These are phyloP conservation scores for Psittacula echo DNA, from an alignment of 2,797 vertebrate genomes.

Conservation along the genomic window DNA sequence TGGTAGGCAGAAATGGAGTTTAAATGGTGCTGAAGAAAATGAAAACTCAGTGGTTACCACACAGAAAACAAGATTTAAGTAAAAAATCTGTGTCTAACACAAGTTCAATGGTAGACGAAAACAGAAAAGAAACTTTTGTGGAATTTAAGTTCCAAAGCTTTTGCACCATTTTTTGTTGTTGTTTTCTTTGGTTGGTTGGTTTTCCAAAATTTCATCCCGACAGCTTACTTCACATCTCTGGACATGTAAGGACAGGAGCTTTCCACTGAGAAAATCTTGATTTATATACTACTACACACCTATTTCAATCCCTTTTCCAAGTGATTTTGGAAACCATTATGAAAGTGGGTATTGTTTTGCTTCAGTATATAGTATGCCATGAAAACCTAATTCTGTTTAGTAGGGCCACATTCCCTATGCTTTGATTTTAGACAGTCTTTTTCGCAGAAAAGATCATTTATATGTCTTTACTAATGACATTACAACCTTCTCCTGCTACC, in stretches of 20 bases:
- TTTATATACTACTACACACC: not conserved
- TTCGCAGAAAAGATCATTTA: not conserved
- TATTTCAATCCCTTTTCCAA: not conserved
- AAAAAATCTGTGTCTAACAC: not conserved
- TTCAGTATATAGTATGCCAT: not conserved
- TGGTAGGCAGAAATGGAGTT: not conserved
- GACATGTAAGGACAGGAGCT: not conserved
- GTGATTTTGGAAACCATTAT: not conserved
- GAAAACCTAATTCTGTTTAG: not conserved
- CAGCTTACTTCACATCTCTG: not conserved
- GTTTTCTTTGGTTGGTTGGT: not conserved
- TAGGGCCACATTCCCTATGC: not conserved
- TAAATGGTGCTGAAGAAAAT: not conserved
- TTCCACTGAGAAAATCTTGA: not conserved
- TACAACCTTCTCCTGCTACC: not conserved
- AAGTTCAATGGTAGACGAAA: not conserved
- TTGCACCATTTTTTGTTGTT: not conserved
- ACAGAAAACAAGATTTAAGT: not conserved
- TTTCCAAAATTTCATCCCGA: not conserved
- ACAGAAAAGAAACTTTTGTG: not conserved
- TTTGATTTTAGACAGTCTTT: not conserved
- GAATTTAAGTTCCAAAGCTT: not conserved
- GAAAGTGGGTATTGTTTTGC: not conserved
- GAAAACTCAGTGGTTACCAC: not conserved
- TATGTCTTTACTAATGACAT: constrained; percentile 16